Evolutionary conservation across 2,113 vertebrate species (phyloP).

Genomic region (Hystrix cristata): DNA sequence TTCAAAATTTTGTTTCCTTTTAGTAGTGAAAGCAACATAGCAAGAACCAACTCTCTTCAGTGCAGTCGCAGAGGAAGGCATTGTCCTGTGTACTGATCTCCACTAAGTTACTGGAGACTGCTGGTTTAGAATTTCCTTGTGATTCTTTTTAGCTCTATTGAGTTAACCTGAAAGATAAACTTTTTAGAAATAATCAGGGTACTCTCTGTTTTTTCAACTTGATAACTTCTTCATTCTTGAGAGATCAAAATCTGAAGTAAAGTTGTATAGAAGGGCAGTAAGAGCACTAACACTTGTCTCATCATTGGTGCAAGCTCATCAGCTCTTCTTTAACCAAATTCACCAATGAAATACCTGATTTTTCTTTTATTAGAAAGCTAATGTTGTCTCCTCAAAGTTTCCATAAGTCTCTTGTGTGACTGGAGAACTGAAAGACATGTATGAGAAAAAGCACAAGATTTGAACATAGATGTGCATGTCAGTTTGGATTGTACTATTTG

Average conservation of each 20-base stretch:
- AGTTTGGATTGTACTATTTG: background rate
- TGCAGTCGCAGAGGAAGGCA: background rate
- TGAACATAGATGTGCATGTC: background rate
- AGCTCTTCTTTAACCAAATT: background rate
- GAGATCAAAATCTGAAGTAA: background rate
- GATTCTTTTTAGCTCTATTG: background rate
- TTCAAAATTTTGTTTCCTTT: background rate
- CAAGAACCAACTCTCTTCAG: background rate
- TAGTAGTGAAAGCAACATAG: background rate
- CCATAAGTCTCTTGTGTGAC: background rate
- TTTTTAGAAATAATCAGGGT: background rate
- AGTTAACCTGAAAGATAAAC: background rate
- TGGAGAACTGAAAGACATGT: background rate
- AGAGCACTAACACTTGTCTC: background rate
- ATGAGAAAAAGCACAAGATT: background rate
- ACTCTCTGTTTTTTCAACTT: background rate
- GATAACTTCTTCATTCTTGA: background rate
- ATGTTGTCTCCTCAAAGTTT: background rate
- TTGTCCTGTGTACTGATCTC: too few species aligned
- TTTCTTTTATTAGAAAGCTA: background rate
- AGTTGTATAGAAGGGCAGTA: background rate
- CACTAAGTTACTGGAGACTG: background rate
- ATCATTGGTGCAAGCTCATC: background rate
- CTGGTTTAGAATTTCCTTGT: background rate
- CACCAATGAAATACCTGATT: background rate